Base-by-base conservation (phyloP, 2,797 vertebrate genomes). In the Sphenodon punctatus region DNA sequence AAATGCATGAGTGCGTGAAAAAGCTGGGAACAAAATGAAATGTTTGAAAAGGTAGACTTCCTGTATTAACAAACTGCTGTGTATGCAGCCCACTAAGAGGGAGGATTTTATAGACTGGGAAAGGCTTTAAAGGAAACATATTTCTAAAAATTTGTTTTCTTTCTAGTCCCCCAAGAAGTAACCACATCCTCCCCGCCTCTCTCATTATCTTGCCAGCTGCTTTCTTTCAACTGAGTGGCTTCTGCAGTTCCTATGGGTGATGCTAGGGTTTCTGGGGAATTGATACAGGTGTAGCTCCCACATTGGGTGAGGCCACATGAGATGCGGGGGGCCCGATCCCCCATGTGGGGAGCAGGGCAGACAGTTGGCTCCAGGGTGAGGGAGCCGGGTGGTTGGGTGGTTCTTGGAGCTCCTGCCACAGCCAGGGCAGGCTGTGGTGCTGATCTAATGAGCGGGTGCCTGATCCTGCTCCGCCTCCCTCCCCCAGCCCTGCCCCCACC, bases 141-240 rank as follows among this genome's bases (percentile, higher is more conserved):
- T 4, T 36, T 55, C 7, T 11, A 53, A 51, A 80, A 55, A 36
- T 20, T 56, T 82, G 25, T 75, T 82, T 88, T 53, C 71, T 67
- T 88, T 87, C 39, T 63, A 64, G 53, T 76, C 36, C 5, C 4
- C 3, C 38, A 67, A 78, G 63, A 19, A 75, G 27, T 88, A 92
- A 90, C 81, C 87, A 88, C 90, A 93, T 93, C 91, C 83, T 88
- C 75, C 70, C 23, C 70, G 10, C 32, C 55, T 46, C 69, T 83
- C 60, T 72, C 8, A 46, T 32, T 75, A 8, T 64, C 53, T 45
- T 30, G 25, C 30, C 86, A 87, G 73, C 42, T 84, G 78, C 55
- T 81, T 84, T 72, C 64, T 80, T 87, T 86, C 78, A 81, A 60
- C 60, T 55, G 1, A 39, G 42, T 14, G 8, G 19, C n/a, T 39